Percentiles rank a stretch among this genome's conserved stretches.
Conservation (phyloP, 2,888 invertebrate species). For the Temnothorax ravouxi region DNA sequence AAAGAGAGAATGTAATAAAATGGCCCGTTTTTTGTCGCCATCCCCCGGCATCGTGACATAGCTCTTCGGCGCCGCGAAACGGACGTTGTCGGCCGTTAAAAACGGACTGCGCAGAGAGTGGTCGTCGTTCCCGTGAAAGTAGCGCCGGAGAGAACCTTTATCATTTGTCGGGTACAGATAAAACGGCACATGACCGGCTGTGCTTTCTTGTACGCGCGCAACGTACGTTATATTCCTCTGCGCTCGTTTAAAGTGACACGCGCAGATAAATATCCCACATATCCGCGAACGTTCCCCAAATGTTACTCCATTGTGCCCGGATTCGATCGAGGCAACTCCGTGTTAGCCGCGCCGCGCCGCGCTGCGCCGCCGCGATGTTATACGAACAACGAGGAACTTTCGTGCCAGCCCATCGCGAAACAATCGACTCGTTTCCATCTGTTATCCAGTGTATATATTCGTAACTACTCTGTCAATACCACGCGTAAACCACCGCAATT, state of each 20-base stretch:
- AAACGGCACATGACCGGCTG: conserved; percentile 13
- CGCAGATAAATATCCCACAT: conserved; percentile 48
- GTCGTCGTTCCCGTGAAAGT: conserved; percentile 14
- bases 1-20: conserved; percentile 24
- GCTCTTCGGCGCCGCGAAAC: conserved; percentile 30
- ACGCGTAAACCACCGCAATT: conserved; percentile 38
- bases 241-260: conserved; percentile 51
- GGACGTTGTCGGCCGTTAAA: conserved; percentile 42
- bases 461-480: conserved; percentile 56
- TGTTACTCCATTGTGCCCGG: conserved; percentile 33
- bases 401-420: conserved; percentile 32
- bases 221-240: conserved; percentile 17
- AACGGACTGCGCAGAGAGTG: conserved; percentile 23
- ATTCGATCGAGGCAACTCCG: conserved; percentile 40
- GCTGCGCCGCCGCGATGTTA: conserved; percentile 27
- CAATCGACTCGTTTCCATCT: conserved; percentile 48
- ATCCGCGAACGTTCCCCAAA: conserved; percentile 41
- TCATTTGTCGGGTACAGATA: conserved; percentile 48
- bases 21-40: conserved; percentile 29
- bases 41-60: conserved; percentile 28
- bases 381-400: conserved; percentile 47
- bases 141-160: conserved; percentile 27
- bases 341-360: conserved; percentile 7
- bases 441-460: conserved; percentile 50
- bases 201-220: conserved; percentile 28